Percentiles rank a stretch among this genome's conserved stretches.
These are phyloP conservation scores for Bilobella aurantiaca DNA, from an alignment of 1,140 invertebrate genomes.

Conservation along the genomic window DNA sequence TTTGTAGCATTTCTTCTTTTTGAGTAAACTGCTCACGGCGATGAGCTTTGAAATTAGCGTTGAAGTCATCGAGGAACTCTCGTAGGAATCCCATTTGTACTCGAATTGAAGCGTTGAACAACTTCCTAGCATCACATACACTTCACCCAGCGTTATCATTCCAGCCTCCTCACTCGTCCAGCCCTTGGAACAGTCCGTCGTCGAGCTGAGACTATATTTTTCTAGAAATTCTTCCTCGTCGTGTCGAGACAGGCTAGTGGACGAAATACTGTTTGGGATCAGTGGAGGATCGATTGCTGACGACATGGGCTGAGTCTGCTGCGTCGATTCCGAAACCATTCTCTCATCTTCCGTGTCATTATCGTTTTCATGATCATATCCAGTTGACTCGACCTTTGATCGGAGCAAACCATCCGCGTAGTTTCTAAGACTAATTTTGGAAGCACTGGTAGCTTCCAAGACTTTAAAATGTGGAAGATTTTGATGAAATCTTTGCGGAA, in stretches of 20 bases:
- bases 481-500: slow-evolving; percentile 17
- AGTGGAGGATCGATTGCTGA: too few relatives aligned
- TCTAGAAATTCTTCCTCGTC: neutral
- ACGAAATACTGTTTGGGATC: too few relatives aligned
- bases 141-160: slow-evolving; percentile 70
- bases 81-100: slow-evolving; percentile 3
- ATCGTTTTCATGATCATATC: slow-evolving; percentile 24
- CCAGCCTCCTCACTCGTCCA: slow-evolving; percentile 66
- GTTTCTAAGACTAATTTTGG: slow-evolving; percentile 27
- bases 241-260: too few relatives aligned
- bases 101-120: slow-evolving; percentile 6
- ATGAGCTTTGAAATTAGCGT: slow-evolving; percentile 66
- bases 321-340: neutral
- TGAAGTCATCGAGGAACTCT: slow-evolving; percentile 68
- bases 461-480: slow-evolving; percentile 26
- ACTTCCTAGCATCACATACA: slow-evolving; percentile 67
- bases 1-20: slow-evolving; percentile 9
- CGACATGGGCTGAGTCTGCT: too few relatives aligned
- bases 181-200: slow-evolving; percentile 41
- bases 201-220: neutral
- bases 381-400: neutral
- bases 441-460: slow-evolving; percentile 26
- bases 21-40: slow-evolving; percentile 51
- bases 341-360: neutral
- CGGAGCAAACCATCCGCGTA: slow-evolving; percentile 25